Base-by-base conservation (phyloP, 2,113 vertebrate species). In the Dissostichus mawsoni region DNA sequence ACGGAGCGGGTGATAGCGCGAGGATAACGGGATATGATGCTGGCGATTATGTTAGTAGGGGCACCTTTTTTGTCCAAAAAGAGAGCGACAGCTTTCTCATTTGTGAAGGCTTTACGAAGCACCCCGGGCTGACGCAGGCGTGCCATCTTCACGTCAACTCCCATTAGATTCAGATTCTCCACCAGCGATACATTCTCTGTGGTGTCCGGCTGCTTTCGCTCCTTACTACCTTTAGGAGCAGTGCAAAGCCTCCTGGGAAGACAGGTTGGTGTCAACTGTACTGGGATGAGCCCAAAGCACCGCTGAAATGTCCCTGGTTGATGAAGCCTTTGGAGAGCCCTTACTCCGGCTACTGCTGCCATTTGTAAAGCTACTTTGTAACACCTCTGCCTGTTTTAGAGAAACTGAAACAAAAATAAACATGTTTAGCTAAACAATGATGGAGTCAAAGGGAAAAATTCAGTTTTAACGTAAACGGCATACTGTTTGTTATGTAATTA, bases 31-130 rank as follows among this genome's bases (percentile, higher is more conserved):
- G 95, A 96, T 74, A 97, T 95, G 33, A 96, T 95, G 69, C 92
- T 84, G 16, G 95, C 95, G 8, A 97, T 87, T 0, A 87, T 57
- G 64, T 90, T 74, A 12, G 52, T 48, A n/a, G 77, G 92, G 6
- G 93, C 93, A 5, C 96, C 96, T 94, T 96, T 94, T 0, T 69
- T 69, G n/a, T 92, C 65, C 70, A 97, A 92, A 68, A 97, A 96
- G 1, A 58, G 11, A 5, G 92, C 88, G 1, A 97, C 51, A 2
- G 76, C 92, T 3, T 94, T 63, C 80, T 97, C 96, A 29, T 95
- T 96, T 1, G 94, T 95, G 25, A 82, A 68, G 2, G 9, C 0
- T 55, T 83, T 96, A 14, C 90, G 94, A 17, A 96, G 84, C 53
- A 96, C 87, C 3, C 92, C 92, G 0, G 95, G 92, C 36, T 94